Evolutionary conservation across 2,888 invertebrate species (phyloP).

Genomic region (Callimorpha dominula): DNA sequence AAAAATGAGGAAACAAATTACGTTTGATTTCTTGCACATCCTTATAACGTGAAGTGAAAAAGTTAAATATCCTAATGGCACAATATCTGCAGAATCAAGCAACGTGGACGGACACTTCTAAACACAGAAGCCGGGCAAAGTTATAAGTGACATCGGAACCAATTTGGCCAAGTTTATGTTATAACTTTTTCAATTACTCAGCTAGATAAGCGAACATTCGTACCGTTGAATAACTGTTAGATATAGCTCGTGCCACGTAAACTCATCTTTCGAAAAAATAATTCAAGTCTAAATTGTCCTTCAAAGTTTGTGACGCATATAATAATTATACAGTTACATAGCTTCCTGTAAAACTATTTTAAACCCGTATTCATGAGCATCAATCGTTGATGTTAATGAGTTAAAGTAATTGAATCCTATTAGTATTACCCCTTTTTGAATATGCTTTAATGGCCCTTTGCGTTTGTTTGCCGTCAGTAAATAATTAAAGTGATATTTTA

Average conservation of each 20-base stretch:
- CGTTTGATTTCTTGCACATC: background rate
- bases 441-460: background rate
- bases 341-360: conserved; percentile 3
- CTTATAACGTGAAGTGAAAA: conserved; percentile 14
- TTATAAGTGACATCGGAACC: conserved; percentile 62
- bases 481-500: background rate
- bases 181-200: conserved; percentile 71
- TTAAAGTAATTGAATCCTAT: background rate
- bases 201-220: conserved; percentile 49
- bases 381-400: background rate
- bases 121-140: conserved; percentile 53
- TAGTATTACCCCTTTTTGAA: background rate
- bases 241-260: conserved; percentile 42
- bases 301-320: conserved; percentile 31
- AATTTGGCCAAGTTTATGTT: conserved; percentile 65
- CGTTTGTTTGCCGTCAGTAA: background rate
- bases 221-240: conserved; percentile 42
- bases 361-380: background rate
- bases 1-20: background rate
- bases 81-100: conserved; percentile 27
- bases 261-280: conserved; percentile 35
- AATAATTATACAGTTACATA: background rate
- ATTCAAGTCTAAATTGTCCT: conserved; percentile 28
- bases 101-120: conserved; percentile 37
- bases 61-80: conserved; percentile 24